phyloP scores from a whole-genome alignment of 1,140 invertebrate species.

The Habropoda laboriosa region DNA sequence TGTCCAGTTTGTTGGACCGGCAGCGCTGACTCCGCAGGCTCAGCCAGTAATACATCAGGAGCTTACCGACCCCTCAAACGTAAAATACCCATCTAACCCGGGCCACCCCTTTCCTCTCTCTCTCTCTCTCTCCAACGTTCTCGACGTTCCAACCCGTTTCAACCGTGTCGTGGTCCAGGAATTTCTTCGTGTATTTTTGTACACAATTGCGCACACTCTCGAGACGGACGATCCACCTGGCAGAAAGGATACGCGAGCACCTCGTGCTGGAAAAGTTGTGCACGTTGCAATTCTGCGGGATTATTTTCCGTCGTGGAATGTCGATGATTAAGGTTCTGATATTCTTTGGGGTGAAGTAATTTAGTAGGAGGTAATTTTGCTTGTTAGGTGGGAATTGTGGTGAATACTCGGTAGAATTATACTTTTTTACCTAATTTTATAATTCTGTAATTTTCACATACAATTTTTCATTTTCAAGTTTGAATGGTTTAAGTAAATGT shows the following conservation, averaged over 20 bases:
- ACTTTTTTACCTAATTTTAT: too few relatives aligned
- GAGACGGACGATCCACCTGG: neutral
- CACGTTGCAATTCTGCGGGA: slow-evolving; percentile 9
- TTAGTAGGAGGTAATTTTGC: neutral
- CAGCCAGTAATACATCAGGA: slow-evolving; percentile 73
- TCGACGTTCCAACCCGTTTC: neutral
- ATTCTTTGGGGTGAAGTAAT: neutral
- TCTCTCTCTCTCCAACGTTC: too few relatives aligned
- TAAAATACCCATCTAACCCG: slow-evolving; percentile 69
- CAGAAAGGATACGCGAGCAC: slow-evolving; percentile 3
- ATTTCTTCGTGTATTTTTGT: slow-evolving; percentile 41
- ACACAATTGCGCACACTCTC: slow-evolving; percentile 24
- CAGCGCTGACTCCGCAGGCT: slow-evolving; percentile 73
- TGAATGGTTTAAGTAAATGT: too few relatives aligned
- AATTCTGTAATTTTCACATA: too few relatives aligned
- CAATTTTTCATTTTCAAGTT: too few relatives aligned
- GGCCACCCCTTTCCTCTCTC: neutral
- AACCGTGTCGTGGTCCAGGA: neutral
- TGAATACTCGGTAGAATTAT: too few relatives aligned
- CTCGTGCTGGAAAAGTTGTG: slow-evolving; percentile 19
- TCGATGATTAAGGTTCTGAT: slow-evolving; percentile 9
- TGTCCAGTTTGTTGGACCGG: slow-evolving; percentile 69
- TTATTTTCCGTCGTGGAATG: neutral
- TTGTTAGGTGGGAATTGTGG: neutral
- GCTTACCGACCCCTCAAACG: slow-evolving; percentile 73